Percentiles rank a stretch among this genome's conserved stretches.
Conservation (phyloP, 1,140 invertebrate genomes). For the Fopius arisanus region DNA sequence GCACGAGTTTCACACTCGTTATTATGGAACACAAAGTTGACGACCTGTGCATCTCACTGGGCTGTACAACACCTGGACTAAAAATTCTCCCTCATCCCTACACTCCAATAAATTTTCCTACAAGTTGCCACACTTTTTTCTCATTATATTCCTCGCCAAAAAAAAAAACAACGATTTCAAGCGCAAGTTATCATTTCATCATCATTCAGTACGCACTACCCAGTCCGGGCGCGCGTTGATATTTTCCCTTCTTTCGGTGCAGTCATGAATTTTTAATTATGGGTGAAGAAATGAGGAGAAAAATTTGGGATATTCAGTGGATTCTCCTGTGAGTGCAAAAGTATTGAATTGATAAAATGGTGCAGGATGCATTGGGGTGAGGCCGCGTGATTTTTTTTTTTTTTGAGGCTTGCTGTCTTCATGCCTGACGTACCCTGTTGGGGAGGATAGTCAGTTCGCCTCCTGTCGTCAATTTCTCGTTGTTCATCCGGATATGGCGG, state of each 20-base stretch:
- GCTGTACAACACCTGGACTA: too few relatives aligned
- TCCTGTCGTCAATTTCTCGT: background rate
- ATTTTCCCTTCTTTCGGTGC: too few relatives aligned
- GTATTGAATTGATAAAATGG: background rate
- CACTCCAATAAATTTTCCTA: too few relatives aligned
- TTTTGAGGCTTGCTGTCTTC: background rate
- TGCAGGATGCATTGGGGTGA: background rate
- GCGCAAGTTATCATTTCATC: too few relatives aligned
- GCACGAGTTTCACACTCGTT: constrained; percentile 28
- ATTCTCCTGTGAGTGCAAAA: background rate
- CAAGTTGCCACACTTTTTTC: too few relatives aligned
- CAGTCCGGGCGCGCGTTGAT: too few relatives aligned
- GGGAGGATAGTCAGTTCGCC: background rate
- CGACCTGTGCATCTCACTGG: background rate
- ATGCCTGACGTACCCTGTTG: background rate
- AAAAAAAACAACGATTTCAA: too few relatives aligned
- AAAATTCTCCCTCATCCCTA: too few relatives aligned
- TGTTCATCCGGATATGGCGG: background rate
- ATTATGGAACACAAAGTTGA: background rate
- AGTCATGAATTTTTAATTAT: too few relatives aligned
- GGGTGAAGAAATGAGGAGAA: too few relatives aligned
- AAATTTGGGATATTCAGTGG: background rate
- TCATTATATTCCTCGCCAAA: too few relatives aligned
- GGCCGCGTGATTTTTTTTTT: background rate
- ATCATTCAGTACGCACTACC: too few relatives aligned